Evolutionary conservation across 1,140 invertebrate genomes (phyloP), one percentile per base, ranked within the genome.

Genomic region (Drosophila subobscura): DNA sequence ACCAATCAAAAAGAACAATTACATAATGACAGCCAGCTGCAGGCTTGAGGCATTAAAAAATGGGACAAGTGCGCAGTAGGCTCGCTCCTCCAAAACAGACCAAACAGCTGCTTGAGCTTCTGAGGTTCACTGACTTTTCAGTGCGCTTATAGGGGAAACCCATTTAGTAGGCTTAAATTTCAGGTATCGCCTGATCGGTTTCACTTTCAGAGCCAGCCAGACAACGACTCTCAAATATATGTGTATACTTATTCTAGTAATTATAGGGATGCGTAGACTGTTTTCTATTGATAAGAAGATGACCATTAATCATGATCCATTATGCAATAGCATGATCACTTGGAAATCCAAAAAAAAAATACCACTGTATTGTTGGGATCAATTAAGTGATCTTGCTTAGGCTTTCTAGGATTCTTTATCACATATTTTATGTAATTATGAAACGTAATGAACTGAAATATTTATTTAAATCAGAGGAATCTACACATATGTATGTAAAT

Each of bases 221-320:
- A 12, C 33, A 27, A 50, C 33, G 33, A 33, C 23, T 64, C 25
- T 10, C 40, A 3, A 12, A 40, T n/a, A 14, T 27, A 12, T 29
- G 22, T 53, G 7, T 10, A 37, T 12, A 10, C 4, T 12, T 10
- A 37, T 37, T 37, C 10, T 37, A 37, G 3, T 46, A 37, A 67
- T 61, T 44, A 50, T 25, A 1, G 61, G 8, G 33, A 66, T 52
- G 64, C 64, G 47, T 52, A 22, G 37, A 46, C n/a, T 1, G 14
- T n/a, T 67, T 40, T 53, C 8, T 3, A 16, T n/a, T 68, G 65
- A 67, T 68, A 68, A 67, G 65, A 67, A 68, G 46, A 42, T 68
- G 63, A 41, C 46, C n/a, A 4, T 46, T 12, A 68, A 27, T 29
- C 42, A 47, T 55, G 33, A 41, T 47, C 27, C 23, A 54, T 68